phyloP scores from a whole-genome alignment of 2,888 invertebrate species.

The Latrodectus elegans region DNA sequence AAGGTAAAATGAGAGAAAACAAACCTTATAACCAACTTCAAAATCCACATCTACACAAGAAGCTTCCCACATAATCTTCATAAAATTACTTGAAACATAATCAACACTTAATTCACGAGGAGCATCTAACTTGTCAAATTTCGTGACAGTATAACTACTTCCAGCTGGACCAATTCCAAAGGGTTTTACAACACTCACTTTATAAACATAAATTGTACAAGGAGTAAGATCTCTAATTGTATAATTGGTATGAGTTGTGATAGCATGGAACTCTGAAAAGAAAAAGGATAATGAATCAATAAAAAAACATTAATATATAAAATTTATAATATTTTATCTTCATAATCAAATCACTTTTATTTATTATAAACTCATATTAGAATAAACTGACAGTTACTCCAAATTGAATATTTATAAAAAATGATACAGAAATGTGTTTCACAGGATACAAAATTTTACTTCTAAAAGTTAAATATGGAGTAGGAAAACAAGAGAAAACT shows the following conservation, averaged over 20 bases:
- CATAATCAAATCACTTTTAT: no score
- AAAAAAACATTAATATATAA: neutral
- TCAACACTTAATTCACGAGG: slow-evolving; percentile 81
- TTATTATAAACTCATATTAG: no score
- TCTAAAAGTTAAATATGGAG: no score
- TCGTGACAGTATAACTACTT: slow-evolving; percentile 79
- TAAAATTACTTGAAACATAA: slow-evolving; percentile 73
- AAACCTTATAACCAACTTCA: slow-evolving; percentile 80
- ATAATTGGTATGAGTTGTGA: slow-evolving; percentile 78
- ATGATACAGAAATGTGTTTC: no score
- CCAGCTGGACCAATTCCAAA: slow-evolving; percentile 82
- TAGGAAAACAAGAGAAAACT: no score
- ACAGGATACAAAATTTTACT: no score
- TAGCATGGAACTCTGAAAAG: slow-evolving; percentile 50
- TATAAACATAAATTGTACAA: slow-evolving; percentile 84
- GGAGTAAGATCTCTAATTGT: slow-evolving; percentile 81
- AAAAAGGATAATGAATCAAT: neutral
- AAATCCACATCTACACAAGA: slow-evolving; percentile 80
- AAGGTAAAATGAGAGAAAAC: no score
- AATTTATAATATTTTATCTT: no score
- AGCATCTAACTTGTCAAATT: slow-evolving; percentile 81
- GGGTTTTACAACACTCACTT: slow-evolving; percentile 81
- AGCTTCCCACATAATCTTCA: slow-evolving; percentile 83
- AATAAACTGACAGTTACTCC: no score
- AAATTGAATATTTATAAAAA: no score